These are phyloP conservation scores for Temnothorax rugatulus DNA, from an alignment of 2,888 invertebrate species.

Conservation along the genomic window DNA sequence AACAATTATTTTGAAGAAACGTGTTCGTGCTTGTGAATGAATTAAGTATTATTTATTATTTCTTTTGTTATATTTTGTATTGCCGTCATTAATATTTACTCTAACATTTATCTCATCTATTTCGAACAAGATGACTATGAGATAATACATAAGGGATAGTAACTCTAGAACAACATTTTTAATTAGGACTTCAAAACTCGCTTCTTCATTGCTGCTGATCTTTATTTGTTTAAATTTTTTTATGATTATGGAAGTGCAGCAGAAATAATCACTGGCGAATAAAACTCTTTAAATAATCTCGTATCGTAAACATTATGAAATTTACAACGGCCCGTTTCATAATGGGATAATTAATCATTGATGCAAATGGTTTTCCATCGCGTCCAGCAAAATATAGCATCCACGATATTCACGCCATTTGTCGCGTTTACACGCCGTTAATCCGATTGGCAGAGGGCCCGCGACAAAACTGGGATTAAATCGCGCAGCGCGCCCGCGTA, in stretches of 20 bases:
- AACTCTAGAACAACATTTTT: neutral
- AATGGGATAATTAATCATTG: slow-evolving; percentile 55
- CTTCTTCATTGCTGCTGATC: neutral
- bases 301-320: slow-evolving; percentile 47
- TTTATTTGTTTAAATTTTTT: neutral
- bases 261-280: slow-evolving; percentile 11
- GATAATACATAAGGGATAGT: neutral
- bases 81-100: neutral
- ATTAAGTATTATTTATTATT: neutral
- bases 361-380: slow-evolving; percentile 51
- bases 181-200: neutral
- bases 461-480: slow-evolving; percentile 55
- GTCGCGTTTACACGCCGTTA: slow-evolving; percentile 51
- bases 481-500: slow-evolving; percentile 21
- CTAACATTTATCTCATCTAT: neutral
- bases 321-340: slow-evolving; percentile 35
- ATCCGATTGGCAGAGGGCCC: slow-evolving; percentile 49
- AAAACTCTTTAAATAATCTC: slow-evolving; percentile 37
- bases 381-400: slow-evolving; percentile 44
- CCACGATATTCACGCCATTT: slow-evolving; percentile 51
- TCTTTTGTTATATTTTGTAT: neutral
- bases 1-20: neutral
- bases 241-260: neutral
- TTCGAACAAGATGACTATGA: neutral
- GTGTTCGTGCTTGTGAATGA: neutral